A percentile compares a stretch with the other conserved stretches of the same genome.
These are phyloP conservation scores for Sebastes itinus DNA, from an alignment of 2,797 vertebrate genomes.

Conservation along the genomic window DNA sequence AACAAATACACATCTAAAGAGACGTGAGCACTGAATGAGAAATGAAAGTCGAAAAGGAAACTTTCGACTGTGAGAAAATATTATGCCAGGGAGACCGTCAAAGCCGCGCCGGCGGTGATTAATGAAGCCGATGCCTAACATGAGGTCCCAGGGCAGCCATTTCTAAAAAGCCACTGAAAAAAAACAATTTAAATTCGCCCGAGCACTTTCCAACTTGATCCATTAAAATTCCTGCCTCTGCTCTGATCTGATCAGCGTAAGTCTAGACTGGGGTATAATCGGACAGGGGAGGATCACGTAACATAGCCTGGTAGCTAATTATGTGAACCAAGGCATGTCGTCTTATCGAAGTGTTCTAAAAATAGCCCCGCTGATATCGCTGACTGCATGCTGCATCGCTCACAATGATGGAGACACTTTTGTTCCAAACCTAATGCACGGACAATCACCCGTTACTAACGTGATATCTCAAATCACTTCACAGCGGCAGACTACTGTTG, in stretches of 20 bases:
- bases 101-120: conserved; percentile 52
- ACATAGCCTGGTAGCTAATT: conserved; percentile 74
- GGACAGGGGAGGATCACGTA: conserved; percentile 68
- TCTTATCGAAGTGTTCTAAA: conserved; percentile 75
- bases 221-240: conserved; percentile 70
- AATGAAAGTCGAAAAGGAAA: conserved; percentile 42
- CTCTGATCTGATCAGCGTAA: conserved; percentile 67
- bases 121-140: conserved; percentile 57
- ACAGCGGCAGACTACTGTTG: conserved; percentile 1
- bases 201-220: conserved; percentile 44
- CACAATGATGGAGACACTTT: conserved; percentile 57
- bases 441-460: conserved; percentile 26
- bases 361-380: conserved; percentile 64
- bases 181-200: conserved; percentile 56
- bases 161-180: conserved; percentile 53
- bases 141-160: conserved; percentile 55
- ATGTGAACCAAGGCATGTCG: conserved; percentile 73
- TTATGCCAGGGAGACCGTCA: conserved; percentile 18
- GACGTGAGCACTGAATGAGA: conserved; percentile 24
- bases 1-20: conserved; percentile 31
- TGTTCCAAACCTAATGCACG: conserved; percentile 54
- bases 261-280: conserved; percentile 68
- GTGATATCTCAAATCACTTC: conserved; percentile 38
- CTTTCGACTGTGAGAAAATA: conserved; percentile 61
- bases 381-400: conserved; percentile 39